phyloP scores from a whole-genome alignment of 2,113 vertebrate species.

The Patagioenas fasciata region DNA sequence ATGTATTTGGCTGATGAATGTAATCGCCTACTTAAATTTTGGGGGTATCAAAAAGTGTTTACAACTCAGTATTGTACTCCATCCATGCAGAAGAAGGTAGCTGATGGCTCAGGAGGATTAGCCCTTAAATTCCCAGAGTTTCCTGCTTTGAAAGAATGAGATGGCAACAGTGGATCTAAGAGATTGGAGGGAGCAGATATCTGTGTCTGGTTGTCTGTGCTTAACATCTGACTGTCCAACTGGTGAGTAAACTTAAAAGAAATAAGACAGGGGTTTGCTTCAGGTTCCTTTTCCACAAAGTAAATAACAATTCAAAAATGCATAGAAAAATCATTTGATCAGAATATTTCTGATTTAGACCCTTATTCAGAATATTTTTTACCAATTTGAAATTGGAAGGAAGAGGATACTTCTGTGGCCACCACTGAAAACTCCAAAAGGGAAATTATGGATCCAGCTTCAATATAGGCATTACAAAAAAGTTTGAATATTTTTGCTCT shows the following conservation, averaged over 20 bases:
- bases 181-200: not conserved
- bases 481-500: not conserved
- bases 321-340: not conserved
- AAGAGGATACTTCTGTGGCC: not conserved
- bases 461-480: not conserved
- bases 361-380: not conserved
- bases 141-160: not conserved
- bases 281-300: not conserved
- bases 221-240: not conserved
- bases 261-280: not conserved
- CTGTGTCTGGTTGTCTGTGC: not conserved
- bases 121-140: not conserved
- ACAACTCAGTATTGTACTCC: not conserved
- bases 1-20: not conserved
- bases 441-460: not conserved
- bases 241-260: not conserved
- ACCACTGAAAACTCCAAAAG: not conserved
- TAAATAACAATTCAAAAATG: not conserved
- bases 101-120: not conserved
- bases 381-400: not conserved
- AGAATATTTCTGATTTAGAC: not conserved
- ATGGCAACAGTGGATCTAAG: not conserved
- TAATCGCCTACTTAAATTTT: not conserved
- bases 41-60: not conserved
- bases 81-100: not conserved